A percentile compares a stretch with the other conserved stretches of the same genome.
These are phyloP conservation scores for Leptura quadrifasciata DNA, from an alignment of 2,888 invertebrate species.

Conservation along the genomic window DNA sequence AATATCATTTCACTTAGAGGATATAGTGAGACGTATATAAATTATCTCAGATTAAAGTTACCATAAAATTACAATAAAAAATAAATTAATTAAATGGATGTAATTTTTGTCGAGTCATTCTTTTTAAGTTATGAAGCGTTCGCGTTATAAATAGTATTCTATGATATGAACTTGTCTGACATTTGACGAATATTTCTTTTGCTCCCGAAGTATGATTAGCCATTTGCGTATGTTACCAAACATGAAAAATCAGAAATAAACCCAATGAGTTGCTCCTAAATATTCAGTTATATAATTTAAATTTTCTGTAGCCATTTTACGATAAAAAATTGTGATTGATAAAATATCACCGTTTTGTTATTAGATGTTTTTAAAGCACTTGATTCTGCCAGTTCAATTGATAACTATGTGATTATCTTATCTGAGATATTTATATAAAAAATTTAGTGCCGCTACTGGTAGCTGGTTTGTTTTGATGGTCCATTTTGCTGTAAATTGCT, in stretches of 20 bases:
- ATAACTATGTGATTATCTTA: too few relatives aligned
- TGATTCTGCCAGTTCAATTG: too few relatives aligned
- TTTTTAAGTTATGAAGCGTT: constrained; percentile 21
- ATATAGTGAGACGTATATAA: constrained; percentile 20
- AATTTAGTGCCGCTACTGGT: constrained; percentile 12
- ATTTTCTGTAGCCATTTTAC: too few relatives aligned
- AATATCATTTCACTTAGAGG: not conserved
- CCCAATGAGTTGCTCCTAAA: too few relatives aligned
- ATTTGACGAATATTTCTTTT: not conserved
- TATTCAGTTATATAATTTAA: too few relatives aligned
- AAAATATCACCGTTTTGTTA: too few relatives aligned
- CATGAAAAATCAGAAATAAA: too few relatives aligned
- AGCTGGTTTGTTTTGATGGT: constrained; percentile 23
- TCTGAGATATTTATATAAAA: not conserved
- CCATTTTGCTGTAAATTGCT: constrained; percentile 28
- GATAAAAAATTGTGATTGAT: too few relatives aligned
- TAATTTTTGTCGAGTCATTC: constrained; percentile 22
- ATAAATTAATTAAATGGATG: constrained; percentile 16
- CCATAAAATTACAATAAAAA: constrained; percentile 11
- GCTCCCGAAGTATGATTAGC: not conserved
- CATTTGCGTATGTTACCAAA: not conserved
- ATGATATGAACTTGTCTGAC: not conserved
- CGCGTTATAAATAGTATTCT: not conserved
- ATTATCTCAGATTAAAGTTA: constrained; percentile 24
- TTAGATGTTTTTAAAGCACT: too few relatives aligned